phyloP scores from a whole-genome alignment of 1,140 invertebrate genomes.

The Octopus sinensis region DNA sequence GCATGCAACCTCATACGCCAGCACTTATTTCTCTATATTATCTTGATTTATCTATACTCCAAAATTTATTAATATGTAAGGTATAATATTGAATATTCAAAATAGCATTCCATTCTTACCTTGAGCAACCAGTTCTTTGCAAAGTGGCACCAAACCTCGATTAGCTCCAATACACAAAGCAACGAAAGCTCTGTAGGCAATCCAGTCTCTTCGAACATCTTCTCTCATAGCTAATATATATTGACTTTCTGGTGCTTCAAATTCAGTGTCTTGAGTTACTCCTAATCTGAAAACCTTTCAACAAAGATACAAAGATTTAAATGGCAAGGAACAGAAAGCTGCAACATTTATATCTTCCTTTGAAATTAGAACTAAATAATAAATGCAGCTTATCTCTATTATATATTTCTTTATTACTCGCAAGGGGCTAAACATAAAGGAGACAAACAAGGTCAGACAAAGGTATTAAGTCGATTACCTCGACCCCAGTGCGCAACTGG shows the following conservation, averaged over 20 bases:
- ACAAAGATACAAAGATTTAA: neutral
- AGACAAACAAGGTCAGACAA: too few species aligned
- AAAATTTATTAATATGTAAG: too few species aligned
- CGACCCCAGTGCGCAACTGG: too few species aligned
- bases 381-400: too few species aligned
- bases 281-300: neutral
- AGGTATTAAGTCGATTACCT: too few species aligned
- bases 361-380: neutral
- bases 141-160: neutral
- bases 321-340: neutral
- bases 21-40: neutral
- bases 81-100: neutral
- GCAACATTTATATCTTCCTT: neutral
- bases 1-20: neutral
- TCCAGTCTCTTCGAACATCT: neutral
- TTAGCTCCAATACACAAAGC: neutral
- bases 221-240: neutral
- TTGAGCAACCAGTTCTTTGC: neutral
- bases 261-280: neutral
- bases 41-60: neutral
- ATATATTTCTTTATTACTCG: too few species aligned
- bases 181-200: neutral
- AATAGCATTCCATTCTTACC: neutral
- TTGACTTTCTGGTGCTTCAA: neutral
- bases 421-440: too few species aligned